These are phyloP conservation scores for Eclectus roratus DNA, from an alignment of 2,113 vertebrate species.

Conservation along the genomic window DNA sequence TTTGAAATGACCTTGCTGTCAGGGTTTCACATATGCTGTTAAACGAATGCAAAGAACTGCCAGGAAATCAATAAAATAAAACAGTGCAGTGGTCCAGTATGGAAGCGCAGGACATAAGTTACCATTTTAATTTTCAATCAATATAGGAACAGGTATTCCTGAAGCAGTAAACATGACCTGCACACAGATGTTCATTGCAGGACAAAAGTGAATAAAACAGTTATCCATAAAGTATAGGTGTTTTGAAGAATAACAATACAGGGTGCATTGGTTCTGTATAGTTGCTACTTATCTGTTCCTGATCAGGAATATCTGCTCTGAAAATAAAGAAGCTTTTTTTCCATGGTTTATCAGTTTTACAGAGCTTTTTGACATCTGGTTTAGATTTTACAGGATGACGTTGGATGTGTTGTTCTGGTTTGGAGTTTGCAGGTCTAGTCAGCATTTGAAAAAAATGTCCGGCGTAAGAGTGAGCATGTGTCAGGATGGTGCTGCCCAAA, in stretches of 20 bases:
- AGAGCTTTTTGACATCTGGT: neutral
- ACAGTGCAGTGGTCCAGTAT: conserved; percentile 3
- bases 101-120: conserved; percentile 32
- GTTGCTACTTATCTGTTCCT: neutral
- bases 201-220: neutral
- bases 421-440: neutral
- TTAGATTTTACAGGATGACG: neutral
- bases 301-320: neutral
- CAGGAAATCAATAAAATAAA: conserved; percentile 58
- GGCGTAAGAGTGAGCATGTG: rapidly evolving
- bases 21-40: conserved; percentile 8
- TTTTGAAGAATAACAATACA: neutral
- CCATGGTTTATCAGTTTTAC: neutral
- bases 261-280: neutral
- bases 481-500: neutral
- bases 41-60: conserved; percentile 15
- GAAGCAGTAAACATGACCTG: conserved; percentile 43
- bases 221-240: neutral
- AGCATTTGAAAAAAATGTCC: neutral
- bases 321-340: neutral
- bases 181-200: conserved; percentile 3
- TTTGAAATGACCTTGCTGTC: conserved; percentile 51
- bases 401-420: neutral
- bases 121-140: conserved; percentile 55
- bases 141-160: conserved; percentile 20